Percentiles rank a stretch among this genome's conserved stretches.
Conservation (phyloP, 64 coral and sea anemone genomes). For the Astreopora myriophthalma region DNA sequence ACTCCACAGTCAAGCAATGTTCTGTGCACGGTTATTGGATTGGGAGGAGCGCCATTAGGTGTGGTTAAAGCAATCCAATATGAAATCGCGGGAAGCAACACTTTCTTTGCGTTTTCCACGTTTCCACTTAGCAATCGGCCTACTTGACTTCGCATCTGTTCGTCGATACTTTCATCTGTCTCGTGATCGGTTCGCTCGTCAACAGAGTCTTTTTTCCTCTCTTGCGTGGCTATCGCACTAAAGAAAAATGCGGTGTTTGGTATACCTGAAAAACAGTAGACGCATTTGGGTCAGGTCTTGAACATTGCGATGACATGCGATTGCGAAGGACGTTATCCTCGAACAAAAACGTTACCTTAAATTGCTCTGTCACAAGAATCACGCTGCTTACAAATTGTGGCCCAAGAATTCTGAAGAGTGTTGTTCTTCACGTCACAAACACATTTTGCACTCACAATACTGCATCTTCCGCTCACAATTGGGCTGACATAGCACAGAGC, state of each 20-base stretch:
- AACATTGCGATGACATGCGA: background rate
- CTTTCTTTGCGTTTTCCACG: background rate
- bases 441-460: background rate
- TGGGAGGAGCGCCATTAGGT: constrained; percentile 24
- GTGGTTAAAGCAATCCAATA: background rate
- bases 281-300: too few relatives aligned
- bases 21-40: constrained; percentile 4
- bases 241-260: constrained; percentile 24
- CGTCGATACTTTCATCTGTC: background rate
- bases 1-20: constrained; percentile 24
- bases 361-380: constrained; percentile 9
- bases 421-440: background rate
- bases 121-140: background rate
- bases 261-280: background rate
- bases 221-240: background rate
- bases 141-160: background rate
- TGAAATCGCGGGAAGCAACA: background rate
- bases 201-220: background rate
- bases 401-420: background rate
- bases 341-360: background rate
- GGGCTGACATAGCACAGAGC: background rate
- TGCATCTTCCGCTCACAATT: background rate
- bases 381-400: background rate
- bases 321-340: background rate
- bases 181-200: background rate